Evolutionary conservation across 2,113 vertebrate species (phyloP).

Genomic region (Oreocharis arfaki): DNA sequence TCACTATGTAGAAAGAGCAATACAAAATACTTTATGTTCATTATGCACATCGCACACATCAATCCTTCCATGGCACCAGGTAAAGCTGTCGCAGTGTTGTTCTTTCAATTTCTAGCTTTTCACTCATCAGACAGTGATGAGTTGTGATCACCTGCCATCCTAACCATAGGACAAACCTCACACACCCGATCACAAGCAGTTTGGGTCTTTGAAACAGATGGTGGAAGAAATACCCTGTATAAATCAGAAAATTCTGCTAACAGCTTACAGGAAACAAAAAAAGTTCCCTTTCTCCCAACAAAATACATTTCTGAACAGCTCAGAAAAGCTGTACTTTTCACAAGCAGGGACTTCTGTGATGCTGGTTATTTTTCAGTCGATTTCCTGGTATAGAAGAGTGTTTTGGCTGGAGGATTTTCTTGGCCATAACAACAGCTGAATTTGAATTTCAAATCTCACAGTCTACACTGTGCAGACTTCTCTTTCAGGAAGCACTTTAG

Average conservation of each 20-base stretch:
- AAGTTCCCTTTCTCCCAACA: background rate
- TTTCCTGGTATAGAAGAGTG: background rate
- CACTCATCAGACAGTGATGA: background rate
- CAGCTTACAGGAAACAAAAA: background rate
- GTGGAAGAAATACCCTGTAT: background rate
- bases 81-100: background rate
- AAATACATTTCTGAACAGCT: background rate
- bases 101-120: background rate
- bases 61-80: background rate
- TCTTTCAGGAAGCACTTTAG: background rate
- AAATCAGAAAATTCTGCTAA: background rate
- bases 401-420: background rate
- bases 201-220: background rate
- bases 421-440: background rate
- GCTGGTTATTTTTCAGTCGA: background rate
- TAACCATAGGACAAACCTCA: background rate
- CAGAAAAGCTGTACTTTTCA: background rate
- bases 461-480: background rate
- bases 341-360: background rate
- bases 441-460: background rate
- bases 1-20: background rate
- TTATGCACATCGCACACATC: background rate
- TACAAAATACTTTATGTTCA: background rate
- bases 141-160: background rate
- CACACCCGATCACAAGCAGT: background rate